These are phyloP conservation scores for Tympanoctomys barrerae DNA, from an alignment of 2,797 vertebrate genomes.

Conservation along the genomic window DNA sequence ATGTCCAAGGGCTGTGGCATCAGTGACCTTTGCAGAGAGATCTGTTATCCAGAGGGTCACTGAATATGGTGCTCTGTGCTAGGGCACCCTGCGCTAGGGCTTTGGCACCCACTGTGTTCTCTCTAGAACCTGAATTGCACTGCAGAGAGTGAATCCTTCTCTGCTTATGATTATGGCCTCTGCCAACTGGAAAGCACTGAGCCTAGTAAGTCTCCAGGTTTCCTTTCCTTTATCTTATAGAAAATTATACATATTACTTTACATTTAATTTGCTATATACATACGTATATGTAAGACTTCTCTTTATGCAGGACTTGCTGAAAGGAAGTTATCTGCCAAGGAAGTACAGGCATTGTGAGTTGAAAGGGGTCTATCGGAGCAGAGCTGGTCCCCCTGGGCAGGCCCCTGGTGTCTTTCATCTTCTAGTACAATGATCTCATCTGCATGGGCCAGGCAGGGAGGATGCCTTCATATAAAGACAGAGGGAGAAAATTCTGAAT, in stretches of 20 bases:
- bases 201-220: not conserved
- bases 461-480: no score
- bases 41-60: not conserved
- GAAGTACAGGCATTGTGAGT: not conserved
- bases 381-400: not conserved
- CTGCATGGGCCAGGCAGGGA: not conserved
- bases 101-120: not conserved
- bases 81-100: not conserved
- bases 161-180: not conserved
- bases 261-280: not conserved
- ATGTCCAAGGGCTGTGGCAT: not conserved
- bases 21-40: not conserved
- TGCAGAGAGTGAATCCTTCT: not conserved
- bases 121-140: not conserved
- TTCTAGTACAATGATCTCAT: not conserved
- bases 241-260: not conserved
- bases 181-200: not conserved
- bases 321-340: not conserved
- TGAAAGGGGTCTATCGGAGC: not conserved
- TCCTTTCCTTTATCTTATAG: not conserved
- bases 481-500: not conserved
- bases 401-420: not conserved
- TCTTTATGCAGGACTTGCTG: not conserved
- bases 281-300: not conserved
- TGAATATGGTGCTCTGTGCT: no score